Evolutionary conservation across 2,797 vertebrate species (phyloP).

Genomic region (Distichodus sexfasciatus): DNA sequence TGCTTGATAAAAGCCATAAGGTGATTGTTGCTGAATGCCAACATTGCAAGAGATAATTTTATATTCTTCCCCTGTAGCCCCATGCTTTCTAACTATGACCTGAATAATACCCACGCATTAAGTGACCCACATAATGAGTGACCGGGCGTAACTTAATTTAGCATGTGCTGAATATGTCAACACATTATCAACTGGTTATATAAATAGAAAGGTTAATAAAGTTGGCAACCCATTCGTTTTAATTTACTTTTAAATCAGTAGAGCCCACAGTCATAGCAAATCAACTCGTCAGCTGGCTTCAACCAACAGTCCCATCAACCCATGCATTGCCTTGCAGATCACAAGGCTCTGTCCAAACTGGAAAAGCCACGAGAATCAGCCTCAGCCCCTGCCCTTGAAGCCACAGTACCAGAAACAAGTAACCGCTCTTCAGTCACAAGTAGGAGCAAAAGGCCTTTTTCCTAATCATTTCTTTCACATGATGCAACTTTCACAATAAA

Average conservation of each 20-base stretch:
- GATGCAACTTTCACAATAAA: constrained; percentile 10
- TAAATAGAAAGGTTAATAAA: too few species aligned
- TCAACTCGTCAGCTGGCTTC: not conserved
- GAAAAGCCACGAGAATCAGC: constrained; percentile 95
- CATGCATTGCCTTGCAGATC: constrained; percentile 78
- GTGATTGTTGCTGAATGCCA: not conserved
- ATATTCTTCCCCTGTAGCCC: too few species aligned
- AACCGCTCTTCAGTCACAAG: constrained; percentile 94
- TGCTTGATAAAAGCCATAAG: too few species aligned
- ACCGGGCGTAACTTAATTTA: too few species aligned
- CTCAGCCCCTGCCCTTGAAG: constrained; percentile 92
- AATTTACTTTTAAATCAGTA: too few species aligned
- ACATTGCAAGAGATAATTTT: too few species aligned
- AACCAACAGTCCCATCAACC: constrained; percentile 42
- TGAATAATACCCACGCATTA: too few species aligned
- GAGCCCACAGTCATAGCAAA: not conserved
- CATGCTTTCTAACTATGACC: too few species aligned
- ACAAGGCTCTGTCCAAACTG: constrained; percentile 88
- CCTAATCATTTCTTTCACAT: constrained; percentile 17
- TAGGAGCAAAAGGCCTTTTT: constrained; percentile 70
- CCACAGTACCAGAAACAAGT: constrained; percentile 88
- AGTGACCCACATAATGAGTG: not conserved
- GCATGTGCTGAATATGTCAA: too few species aligned
- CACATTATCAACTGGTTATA: too few species aligned
- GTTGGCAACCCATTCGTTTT: too few species aligned